Evolutionary conservation across 1,140 invertebrate species (phyloP).

Genomic region (Cheumatopsyche charites): DNA sequence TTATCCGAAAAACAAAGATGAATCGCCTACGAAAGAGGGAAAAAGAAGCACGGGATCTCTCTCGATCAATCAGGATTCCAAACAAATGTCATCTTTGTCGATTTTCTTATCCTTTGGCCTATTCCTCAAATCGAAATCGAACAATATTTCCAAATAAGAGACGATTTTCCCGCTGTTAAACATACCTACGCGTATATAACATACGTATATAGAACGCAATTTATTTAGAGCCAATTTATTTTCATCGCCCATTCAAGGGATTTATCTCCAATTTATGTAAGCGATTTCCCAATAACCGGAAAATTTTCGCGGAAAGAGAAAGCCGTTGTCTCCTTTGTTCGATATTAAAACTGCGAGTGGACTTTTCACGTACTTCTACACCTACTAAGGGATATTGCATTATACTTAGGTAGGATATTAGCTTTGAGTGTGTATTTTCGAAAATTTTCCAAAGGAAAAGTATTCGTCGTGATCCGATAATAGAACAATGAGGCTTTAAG

Average conservation of each 20-base stretch:
- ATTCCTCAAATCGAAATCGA: slow-evolving; percentile 13
- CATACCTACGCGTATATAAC: too few relatives aligned
- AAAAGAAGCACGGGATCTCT: slow-evolving; percentile 3
- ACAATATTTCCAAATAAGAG: background rate
- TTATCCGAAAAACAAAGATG: slow-evolving; percentile 34
- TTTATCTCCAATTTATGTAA: slow-evolving; percentile 10
- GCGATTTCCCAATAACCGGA: slow-evolving; percentile 2
- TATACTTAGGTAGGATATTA: too few relatives aligned
- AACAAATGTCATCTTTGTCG: slow-evolving; percentile 36
- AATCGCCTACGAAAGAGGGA: slow-evolving; percentile 25
- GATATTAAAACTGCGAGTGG: slow-evolving; percentile 6
- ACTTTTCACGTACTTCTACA: background rate
- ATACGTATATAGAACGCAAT: background rate
- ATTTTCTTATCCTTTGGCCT: background rate
- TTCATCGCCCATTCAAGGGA: background rate
- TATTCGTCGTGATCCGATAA: slow-evolving; percentile 23
- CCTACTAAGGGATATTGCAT: too few relatives aligned
- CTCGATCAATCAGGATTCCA: slow-evolving; percentile 37
- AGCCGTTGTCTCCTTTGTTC: background rate
- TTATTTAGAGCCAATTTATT: slow-evolving; percentile 5
- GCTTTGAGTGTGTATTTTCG: background rate
- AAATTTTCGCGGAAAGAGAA: slow-evolving; percentile 1
- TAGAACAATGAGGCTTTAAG: slow-evolving; percentile 16
- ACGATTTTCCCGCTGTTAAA: background rate
- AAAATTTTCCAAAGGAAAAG: slow-evolving; percentile 14